Evolutionary conservation across 2,797 vertebrate species (phyloP).

Genomic region (Erethizon dorsatum): DNA sequence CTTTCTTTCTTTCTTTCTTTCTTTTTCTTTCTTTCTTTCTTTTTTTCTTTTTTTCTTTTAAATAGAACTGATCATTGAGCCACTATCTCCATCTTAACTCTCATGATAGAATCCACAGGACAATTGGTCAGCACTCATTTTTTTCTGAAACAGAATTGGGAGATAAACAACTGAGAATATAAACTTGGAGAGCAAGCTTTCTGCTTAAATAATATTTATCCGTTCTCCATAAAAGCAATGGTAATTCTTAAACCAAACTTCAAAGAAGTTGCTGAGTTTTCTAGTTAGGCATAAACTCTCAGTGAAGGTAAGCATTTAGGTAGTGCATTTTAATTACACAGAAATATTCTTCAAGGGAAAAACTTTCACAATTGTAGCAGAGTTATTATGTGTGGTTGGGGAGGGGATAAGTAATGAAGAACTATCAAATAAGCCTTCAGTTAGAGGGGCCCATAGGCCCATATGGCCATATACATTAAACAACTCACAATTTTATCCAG

Average conservation of each 20-base stretch:
- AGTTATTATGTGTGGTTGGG: not conserved
- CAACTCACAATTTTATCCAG: not conserved
- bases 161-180: not conserved
- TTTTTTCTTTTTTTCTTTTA: not conserved
- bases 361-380: not conserved
- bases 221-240: not conserved
- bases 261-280: slow-evolving; percentile 26
- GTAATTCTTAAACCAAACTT: slow-evolving; percentile 30
- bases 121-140: not conserved
- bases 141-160: not conserved
- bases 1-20: slow-evolving; percentile 15
- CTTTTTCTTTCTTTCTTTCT: not conserved
- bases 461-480: not conserved
- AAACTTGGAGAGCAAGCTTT: slow-evolving; percentile 23
- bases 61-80: slow-evolving; percentile 44
- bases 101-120: not conserved
- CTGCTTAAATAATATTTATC: slow-evolving; percentile 35
- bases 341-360: not conserved
- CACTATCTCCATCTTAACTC: not conserved
- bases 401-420: not conserved
- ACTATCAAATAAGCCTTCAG: not conserved
- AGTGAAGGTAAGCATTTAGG: slow-evolving; percentile 16
- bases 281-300: not conserved
- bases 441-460: not conserved
- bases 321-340: slow-evolving; percentile 2